A percentile compares a stretch with the other conserved stretches of the same genome.
These are phyloP conservation scores for Propithecus deckenii DNA, from an alignment of 2,797 vertebrate species.

Conservation along the genomic window DNA sequence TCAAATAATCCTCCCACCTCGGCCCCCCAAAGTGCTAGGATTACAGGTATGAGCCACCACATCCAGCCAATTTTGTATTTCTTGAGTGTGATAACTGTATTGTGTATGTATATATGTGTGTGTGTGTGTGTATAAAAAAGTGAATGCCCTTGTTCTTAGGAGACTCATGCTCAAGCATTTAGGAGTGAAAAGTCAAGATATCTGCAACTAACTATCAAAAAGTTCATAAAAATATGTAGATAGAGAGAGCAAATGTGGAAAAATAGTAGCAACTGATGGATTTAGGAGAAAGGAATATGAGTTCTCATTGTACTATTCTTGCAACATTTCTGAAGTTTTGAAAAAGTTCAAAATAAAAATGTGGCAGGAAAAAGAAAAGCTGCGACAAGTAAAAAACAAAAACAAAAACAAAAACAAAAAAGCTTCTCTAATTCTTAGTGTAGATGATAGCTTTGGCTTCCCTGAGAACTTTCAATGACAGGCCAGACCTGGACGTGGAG, in stretches of 20 bases:
- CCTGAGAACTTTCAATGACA: neutral
- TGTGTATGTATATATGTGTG: neutral
- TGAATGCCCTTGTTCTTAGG: neutral
- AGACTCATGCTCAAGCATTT: slow-evolving; percentile 15
- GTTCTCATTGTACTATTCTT: neutral
- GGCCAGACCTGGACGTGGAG: neutral
- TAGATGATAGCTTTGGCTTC: neutral
- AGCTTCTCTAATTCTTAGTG: neutral
- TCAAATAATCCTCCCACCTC: neutral
- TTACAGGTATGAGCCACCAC: neutral
- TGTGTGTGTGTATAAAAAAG: neutral
- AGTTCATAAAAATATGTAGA: neutral
- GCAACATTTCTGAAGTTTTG: slow-evolving; percentile 6
- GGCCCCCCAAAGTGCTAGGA: neutral
- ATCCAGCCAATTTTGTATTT: neutral
- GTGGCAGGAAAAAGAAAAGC: slow-evolving; percentile 19
- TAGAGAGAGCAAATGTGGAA: neutral
- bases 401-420: neutral
- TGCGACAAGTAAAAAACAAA: neutral
- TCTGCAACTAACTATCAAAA: neutral
- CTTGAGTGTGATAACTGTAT: neutral
- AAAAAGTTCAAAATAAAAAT: slow-evolving; percentile 41
- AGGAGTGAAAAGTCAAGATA: neutral
- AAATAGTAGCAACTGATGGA: neutral
- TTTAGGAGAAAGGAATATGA: neutral